These are phyloP conservation scores for Lamellibrachia luymesi DNA, from an alignment of 1,140 invertebrate species.

Conservation along the genomic window DNA sequence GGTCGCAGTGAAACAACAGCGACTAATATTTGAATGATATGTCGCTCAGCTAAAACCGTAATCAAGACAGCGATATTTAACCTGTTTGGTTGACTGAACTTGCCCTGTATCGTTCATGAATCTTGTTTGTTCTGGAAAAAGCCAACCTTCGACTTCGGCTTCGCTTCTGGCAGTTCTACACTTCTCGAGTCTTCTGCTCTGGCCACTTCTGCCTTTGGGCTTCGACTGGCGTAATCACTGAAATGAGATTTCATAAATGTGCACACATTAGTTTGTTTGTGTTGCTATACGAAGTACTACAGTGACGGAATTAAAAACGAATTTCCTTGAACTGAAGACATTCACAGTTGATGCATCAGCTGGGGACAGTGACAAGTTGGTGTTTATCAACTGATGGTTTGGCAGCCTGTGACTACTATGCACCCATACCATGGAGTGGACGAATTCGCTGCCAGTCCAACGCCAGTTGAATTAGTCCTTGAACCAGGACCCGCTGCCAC, in stretches of 20 bases:
- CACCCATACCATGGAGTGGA: neutral
- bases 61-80: neutral
- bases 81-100: neutral
- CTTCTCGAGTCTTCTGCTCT: neutral
- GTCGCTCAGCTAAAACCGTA: neutral
- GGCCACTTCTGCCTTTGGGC: neutral
- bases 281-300: neutral
- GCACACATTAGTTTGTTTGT: neutral
- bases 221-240: neutral
- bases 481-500: neutral
- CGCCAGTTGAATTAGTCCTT: neutral
- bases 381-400: neutral
- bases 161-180: too few relatives aligned
- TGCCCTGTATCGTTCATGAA: neutral
- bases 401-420: neutral
- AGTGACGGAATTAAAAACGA: neutral
- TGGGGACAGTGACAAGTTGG: neutral
- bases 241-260: too few relatives aligned
- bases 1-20: neutral
- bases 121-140: neutral
- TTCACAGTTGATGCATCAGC: too few relatives aligned
- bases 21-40: slow-evolving; percentile 1
- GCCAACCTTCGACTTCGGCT: neutral
- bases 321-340: neutral
- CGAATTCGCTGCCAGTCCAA: neutral